Evolutionary conservation across 1,140 invertebrate genomes (phyloP).

Genomic region (Scaptodrosophila lebanonensis): DNA sequence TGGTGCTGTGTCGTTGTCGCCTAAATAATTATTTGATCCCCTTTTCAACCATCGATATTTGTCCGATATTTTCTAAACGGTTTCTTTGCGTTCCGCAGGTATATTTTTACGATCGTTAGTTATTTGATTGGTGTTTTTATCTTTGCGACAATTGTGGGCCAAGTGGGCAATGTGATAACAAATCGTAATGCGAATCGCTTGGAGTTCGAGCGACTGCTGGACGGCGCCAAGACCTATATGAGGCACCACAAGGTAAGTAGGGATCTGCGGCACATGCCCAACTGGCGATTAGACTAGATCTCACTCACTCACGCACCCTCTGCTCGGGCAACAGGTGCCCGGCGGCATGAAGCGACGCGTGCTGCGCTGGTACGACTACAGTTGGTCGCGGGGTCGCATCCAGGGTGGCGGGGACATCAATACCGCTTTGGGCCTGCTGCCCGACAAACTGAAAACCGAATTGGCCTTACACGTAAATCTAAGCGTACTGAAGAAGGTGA

Average conservation of each 20-base stretch:
- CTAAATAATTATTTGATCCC: no score
- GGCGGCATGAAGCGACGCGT: slow-evolving; percentile 95
- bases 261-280: fast-evolving
- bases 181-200: slow-evolving; percentile 97
- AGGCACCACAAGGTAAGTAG: slow-evolving; percentile 89
- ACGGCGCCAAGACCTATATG: slow-evolving; percentile 98
- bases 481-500: slow-evolving; percentile 95
- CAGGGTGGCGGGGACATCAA: slow-evolving; percentile 97
- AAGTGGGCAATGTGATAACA: slow-evolving; percentile 98
- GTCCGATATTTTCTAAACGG: not conserved
- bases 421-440: slow-evolving; percentile 92
- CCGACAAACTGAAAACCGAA: slow-evolving; percentile 97
- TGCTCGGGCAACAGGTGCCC: no score
- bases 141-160: slow-evolving; percentile 98
- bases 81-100: slow-evolving; percentile 81
- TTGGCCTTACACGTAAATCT: slow-evolving; percentile 96
- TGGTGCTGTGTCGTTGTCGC: no score
- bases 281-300: no score
- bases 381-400: slow-evolving; percentile 96
- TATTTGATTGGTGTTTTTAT: slow-evolving; percentile 98
- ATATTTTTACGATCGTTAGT: slow-evolving; percentile 96
- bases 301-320: no score
- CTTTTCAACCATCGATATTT: no score
- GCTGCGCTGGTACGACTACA: slow-evolving; percentile 97
- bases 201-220: slow-evolving; percentile 95